phyloP scores from a whole-genome alignment of 2,888 invertebrate species.

The Drosophila nigricruria region DNA sequence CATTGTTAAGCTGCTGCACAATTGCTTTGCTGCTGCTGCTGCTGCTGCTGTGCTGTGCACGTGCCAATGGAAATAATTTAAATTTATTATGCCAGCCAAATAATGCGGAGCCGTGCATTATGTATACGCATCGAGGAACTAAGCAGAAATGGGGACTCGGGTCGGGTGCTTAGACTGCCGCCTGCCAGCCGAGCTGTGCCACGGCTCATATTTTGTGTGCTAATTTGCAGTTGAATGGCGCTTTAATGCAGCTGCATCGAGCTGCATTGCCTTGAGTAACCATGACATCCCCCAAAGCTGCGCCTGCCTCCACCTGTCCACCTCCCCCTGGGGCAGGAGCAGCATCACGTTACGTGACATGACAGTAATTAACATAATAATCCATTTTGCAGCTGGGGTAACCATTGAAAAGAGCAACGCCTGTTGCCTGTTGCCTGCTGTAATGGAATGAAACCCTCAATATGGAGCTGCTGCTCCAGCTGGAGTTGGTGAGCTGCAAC shows the following conservation, averaged over 20 bases:
- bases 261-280: constrained; percentile 33
- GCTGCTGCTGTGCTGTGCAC: constrained; percentile 16
- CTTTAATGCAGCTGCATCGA: constrained; percentile 43
- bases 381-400: constrained; percentile 61
- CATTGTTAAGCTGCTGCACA: constrained; percentile 18
- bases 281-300: not conserved
- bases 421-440: constrained; percentile 21
- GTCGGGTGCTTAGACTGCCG: not conserved
- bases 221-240: constrained; percentile 72
- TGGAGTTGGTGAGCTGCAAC: constrained; percentile 28
- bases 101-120: constrained; percentile 37
- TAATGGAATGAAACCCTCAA: constrained; percentile 21
- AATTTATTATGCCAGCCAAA: constrained; percentile 52
- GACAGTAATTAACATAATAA: constrained; percentile 77
- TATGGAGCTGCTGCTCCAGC: not conserved
- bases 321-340: not conserved
- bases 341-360: constrained; percentile 62
- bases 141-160: not conserved
- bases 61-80: constrained; percentile 56
- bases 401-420: constrained; percentile 44
- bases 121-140: constrained; percentile 49
- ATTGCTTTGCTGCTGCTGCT: constrained; percentile 16
- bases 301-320: not conserved
- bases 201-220: constrained; percentile 53
- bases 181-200: not conserved